Base-by-base conservation (phyloP, 1,140 invertebrate species). In the Uloborus diversus region DNA sequence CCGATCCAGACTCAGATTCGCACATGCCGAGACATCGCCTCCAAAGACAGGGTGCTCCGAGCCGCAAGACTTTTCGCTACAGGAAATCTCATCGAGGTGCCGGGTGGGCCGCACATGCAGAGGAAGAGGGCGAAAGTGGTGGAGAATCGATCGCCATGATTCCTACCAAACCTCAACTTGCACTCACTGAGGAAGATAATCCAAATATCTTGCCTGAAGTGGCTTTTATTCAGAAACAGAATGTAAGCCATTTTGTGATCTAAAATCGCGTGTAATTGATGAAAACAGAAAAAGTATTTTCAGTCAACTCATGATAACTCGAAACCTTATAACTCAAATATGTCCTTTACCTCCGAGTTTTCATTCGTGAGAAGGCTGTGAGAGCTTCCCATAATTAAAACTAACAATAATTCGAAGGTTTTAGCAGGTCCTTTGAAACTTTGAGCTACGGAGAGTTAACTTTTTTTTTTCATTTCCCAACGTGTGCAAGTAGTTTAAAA, bases 21-120 rank as follows among this genome's bases (percentile, higher is more conserved):
- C 73, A 82, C 51, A 17, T 68, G 25, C 81, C 80, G 28, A 57
- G 73, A 82, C 93, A 94, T 81, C 90, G 95, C 23, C 90, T 98
- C 57, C 96, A 98, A 85, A 89, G 96, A 28, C 93, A 95, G 69
- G 96, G 96, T 88, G 95, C 94, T 23, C 95, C 96, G 86, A 97
- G 95, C 85, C 91, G 96, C 81, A 96, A 95, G 88, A 97, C 96
- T 0, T 97, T 98, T 86, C 80, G 88, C 85, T 81, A 84, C 83
- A 33, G 84, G 71, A 78, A 86, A 84, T 80, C 86, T 84, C 35
- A 86, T 66, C 59, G 84, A 42, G 83, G 83, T 51, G 81, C 79
- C 1, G 83, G 82, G 17, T 82, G 79, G 57, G 70, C 59, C 2
- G 66, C 75, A 3, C 56, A 79, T 25, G 35, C 56, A 3, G 62